phyloP scores from a whole-genome alignment of 2,113 vertebrate species.

The Gymnogyps californianus region DNA sequence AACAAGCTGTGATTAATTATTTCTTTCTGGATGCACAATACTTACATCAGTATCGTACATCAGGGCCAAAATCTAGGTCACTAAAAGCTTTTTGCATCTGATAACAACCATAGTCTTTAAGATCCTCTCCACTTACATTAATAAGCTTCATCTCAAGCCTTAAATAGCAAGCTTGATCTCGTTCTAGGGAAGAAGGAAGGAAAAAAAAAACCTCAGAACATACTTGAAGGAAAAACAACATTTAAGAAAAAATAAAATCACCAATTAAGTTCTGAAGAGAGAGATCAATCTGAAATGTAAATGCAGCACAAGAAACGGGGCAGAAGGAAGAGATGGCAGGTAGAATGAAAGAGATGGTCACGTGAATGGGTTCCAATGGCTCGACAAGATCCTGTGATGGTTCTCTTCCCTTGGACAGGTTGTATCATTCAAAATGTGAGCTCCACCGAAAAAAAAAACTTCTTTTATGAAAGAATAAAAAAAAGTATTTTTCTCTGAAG shows the following conservation, averaged over 20 bases:
- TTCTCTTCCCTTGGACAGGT: background rate
- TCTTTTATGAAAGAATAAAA: background rate
- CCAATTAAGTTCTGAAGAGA: background rate
- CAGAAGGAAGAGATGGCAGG: background rate
- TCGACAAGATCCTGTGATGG: background rate
- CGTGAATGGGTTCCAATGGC: fast-evolving
- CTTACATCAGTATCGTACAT: background rate
- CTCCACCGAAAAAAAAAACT: background rate
- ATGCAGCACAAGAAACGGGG: background rate
- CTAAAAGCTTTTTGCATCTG: constrained; percentile 26
- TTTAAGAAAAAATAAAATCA: background rate
- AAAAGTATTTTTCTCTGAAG: background rate
- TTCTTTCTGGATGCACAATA: background rate
- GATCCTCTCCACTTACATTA: background rate
- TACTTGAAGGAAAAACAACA: background rate
- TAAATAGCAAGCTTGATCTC: background rate
- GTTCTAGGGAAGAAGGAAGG: background rate
- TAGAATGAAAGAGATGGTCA: background rate
- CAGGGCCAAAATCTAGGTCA: constrained; percentile 4
- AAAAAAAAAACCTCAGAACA: background rate
- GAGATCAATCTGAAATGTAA: background rate
- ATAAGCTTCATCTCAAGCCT: background rate
- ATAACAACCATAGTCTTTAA: background rate
- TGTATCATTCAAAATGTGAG: background rate
- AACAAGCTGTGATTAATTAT: background rate